Conservation (phyloP, 2,797 vertebrate genomes). For the Clamator glandarius region DNA sequence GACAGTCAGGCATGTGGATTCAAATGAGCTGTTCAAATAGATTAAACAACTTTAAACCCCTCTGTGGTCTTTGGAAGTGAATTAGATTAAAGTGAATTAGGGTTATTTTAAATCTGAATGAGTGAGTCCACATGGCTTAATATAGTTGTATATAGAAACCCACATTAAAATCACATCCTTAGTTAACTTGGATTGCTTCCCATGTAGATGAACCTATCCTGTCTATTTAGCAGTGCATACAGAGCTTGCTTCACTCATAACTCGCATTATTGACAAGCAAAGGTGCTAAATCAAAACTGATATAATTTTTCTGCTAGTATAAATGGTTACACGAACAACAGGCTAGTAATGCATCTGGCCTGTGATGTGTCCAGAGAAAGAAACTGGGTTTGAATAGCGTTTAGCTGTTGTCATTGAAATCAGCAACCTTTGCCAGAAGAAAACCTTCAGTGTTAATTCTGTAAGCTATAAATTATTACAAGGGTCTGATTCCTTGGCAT, state of each 20-base stretch:
- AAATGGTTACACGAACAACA: neutral
- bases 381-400: slow-evolving; percentile 27
- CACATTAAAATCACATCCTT: slow-evolving; percentile 61
- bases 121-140: slow-evolving; percentile 66
- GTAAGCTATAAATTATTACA: slow-evolving; percentile 20
- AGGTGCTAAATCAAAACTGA: slow-evolving; percentile 2
- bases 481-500: slow-evolving; percentile 48
- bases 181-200: slow-evolving; percentile 45
- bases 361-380: neutral
- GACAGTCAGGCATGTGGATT: slow-evolving; percentile 43
- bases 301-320: neutral
- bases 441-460: slow-evolving; percentile 52
- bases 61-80: slow-evolving; percentile 65
- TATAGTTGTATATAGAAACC: slow-evolving; percentile 49
- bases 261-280: accelerated
- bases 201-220: neutral
- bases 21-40: slow-evolving; percentile 65
- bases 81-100: slow-evolving; percentile 71
- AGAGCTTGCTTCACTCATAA: neutral
- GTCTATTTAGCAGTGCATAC: neutral
- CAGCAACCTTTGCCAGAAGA: slow-evolving; percentile 21
- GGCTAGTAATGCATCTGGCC: neutral
- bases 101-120: slow-evolving; percentile 65
- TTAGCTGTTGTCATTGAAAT: slow-evolving; percentile 9
- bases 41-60: slow-evolving; percentile 64